Base-by-base conservation (phyloP, 2,113 vertebrate species). In the Chauna torquata region DNA sequence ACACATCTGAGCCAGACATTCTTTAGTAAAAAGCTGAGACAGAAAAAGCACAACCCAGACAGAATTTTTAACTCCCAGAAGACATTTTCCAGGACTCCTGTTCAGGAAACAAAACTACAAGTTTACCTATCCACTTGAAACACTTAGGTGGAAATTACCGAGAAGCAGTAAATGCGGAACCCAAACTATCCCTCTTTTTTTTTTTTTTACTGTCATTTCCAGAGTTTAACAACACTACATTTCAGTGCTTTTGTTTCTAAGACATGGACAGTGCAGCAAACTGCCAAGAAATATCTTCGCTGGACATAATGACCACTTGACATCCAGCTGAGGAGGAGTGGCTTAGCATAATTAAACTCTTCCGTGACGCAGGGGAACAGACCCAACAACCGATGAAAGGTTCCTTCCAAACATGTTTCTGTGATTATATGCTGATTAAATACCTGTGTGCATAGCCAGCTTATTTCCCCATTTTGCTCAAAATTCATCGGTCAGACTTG, bases 351-450 rank as follows among this genome's bases (percentile, higher is more conserved):
- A 70, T 30, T 54, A 24, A 85, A 50, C 50, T 57, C 81, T 91
- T 94, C 94, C 82, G 38, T 96, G 95, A 96, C 59, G 79, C 88
- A 94, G 47, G 36, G 49, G 20, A 36, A 54, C 20, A 34, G 69
- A 88, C n/a, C 81, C 3, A 16, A 54, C 42, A 69, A 90, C 47
- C 82, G 59, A 8, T 1, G 1, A n/a, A 90, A 68, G 22, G 36
- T 57, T 96, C 62, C 83, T 93, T 95, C 87, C 85, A 71, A 70
- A 34, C 76, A 14, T 52, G 23, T 47, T 76, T 59, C 55, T 72
- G 54, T 86, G 95, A 94, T 90, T 88, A 50, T 49, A 44, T 84
- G 87, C 91, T 95, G 89, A 96, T 92, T 91, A 94, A 94, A 91
- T 86, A 95, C 62, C 82, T 96, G 70, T 36, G 27, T 85, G 54